phyloP scores from a whole-genome alignment of 2,888 invertebrate genomes.

The Cataglyphis albicans region DNA sequence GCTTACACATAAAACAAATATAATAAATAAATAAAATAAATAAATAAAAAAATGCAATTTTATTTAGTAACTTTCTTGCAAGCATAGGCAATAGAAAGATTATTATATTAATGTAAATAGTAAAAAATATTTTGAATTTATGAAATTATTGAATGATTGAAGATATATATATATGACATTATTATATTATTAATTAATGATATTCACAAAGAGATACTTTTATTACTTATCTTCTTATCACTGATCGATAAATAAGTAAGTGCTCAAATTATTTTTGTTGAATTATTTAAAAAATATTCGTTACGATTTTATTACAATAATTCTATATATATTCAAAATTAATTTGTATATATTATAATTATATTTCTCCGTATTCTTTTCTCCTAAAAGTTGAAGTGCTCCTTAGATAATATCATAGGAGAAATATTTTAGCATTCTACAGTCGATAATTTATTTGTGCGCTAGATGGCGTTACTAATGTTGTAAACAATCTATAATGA shows the following conservation, averaged over 20 bases:
- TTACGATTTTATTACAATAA: not conserved
- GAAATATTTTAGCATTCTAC: not conserved
- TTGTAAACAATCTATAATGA: not conserved
- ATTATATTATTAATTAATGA: conserved; percentile 4
- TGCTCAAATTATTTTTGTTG: not conserved
- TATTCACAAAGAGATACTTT: not conserved
- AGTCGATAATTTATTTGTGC: not conserved
- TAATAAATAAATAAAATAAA: not conserved
- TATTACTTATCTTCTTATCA: not conserved
- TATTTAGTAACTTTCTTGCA: not conserved
- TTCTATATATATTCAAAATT: not conserved
- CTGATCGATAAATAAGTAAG: conserved; percentile 28
- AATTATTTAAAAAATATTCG: not conserved
- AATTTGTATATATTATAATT: not conserved
- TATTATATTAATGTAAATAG: not conserved
- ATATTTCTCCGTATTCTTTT: not conserved
- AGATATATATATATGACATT: not conserved
- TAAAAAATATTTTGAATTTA: not conserved
- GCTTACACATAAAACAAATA: not conserved
- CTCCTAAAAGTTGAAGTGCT: not conserved
- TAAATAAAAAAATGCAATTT: not conserved
- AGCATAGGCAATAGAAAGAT: not conserved
- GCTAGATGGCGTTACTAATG: conserved; percentile 30
- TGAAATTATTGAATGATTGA: not conserved
- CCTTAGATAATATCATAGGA: conserved; percentile 13